Conservation (phyloP, 2,888 invertebrate genomes). For the Rotaria socialis region DNA sequence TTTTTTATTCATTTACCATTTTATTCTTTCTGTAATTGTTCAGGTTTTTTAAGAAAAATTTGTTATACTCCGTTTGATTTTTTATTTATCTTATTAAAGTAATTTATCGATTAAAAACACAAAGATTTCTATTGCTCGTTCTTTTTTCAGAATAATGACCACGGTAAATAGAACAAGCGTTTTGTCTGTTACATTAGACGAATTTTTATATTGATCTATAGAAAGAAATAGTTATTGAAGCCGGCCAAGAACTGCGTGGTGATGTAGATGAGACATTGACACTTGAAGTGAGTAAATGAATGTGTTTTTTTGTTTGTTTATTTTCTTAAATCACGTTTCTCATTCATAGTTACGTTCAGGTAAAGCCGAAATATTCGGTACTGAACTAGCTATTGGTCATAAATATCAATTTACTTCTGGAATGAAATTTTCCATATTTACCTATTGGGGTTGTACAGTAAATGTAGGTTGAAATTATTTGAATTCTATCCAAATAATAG, state of each 20-base stretch:
- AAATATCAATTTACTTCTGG: constrained; percentile 42
- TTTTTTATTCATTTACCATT: background rate
- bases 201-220: background rate
- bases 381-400: constrained; percentile 41
- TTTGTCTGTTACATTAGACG: too few relatives aligned
- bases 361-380: constrained; percentile 46
- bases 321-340: background rate
- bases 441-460: constrained; percentile 43
- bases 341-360: constrained; percentile 40
- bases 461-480: background rate
- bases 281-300: background rate
- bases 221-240: constrained; percentile 34
- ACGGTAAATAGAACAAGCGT: background rate
- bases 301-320: too few relatives aligned
- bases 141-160: background rate
- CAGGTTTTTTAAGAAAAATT: background rate
- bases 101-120: background rate
- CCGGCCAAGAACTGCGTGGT: constrained; percentile 34
- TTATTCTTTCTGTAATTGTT: background rate
- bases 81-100: background rate
- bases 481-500: background rate
- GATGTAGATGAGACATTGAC: constrained; percentile 4
- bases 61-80: background rate
- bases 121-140: background rate
- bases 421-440: constrained; percentile 44